These are phyloP conservation scores for Sminthurides aquaticus DNA, from an alignment of 2,888 invertebrate genomes.

Conservation along the genomic window DNA sequence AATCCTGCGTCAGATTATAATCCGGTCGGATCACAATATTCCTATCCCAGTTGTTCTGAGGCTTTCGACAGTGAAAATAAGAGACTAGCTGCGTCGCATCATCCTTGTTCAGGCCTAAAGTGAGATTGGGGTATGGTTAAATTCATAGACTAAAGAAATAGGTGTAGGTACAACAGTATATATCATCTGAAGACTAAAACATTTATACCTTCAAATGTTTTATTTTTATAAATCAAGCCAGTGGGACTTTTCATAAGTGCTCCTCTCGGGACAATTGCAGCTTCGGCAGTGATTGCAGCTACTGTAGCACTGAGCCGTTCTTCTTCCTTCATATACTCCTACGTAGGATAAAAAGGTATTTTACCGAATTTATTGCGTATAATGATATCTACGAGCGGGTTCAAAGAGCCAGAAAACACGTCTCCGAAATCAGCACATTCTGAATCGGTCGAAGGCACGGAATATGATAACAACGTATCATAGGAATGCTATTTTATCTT, in stretches of 20 bases:
- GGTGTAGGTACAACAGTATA: no score
- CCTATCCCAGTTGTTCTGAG: constrained; percentile 64
- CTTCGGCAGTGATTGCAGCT: constrained; percentile 64
- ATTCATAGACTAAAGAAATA: no score
- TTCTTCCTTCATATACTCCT: constrained; percentile 61
- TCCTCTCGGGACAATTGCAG: constrained; percentile 69
- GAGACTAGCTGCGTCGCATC: constrained; percentile 66
- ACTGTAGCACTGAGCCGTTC: constrained; percentile 66
- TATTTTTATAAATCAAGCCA: constrained; percentile 64
- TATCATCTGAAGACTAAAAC: background rate
- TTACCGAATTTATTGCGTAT: no score
- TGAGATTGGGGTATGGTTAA: no score
- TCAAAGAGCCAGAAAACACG: no score
- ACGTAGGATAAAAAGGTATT: no score
- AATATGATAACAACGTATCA: no score
- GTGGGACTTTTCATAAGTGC: constrained; percentile 66
- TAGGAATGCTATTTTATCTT: no score
- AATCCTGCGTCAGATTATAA: constrained; percentile 78
- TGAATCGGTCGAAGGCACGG: no score
- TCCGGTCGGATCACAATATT: constrained; percentile 70
- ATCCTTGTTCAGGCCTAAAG: constrained; percentile 47
- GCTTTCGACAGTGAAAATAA: constrained; percentile 66
- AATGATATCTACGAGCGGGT: no score
- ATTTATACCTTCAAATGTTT: constrained; percentile 48
- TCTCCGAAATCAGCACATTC: no score